phyloP scores from a whole-genome alignment of 2,797 vertebrate species.

The Chrysocyon brachyurus region DNA sequence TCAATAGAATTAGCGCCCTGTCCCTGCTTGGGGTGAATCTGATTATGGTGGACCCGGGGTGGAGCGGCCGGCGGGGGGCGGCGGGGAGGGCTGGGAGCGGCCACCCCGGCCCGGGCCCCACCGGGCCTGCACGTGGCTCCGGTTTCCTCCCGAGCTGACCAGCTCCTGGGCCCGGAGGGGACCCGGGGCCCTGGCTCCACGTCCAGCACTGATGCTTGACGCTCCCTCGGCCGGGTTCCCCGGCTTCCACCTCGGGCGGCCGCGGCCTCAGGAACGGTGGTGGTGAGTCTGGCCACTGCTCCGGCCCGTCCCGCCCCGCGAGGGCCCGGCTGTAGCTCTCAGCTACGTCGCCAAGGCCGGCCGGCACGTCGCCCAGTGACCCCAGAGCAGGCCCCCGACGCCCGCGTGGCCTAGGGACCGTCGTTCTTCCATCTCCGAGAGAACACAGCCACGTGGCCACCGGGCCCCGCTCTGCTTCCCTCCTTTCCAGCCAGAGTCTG shows the following conservation, averaged over 20 bases:
- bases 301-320: accelerated
- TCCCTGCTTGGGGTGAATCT: not conserved
- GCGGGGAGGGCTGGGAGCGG: not conserved
- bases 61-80: accelerated
- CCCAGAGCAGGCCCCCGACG: not conserved
- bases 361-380: not conserved
- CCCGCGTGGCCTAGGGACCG: not conserved
- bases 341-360: not conserved
- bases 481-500: not conserved
- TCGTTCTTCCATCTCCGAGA: not conserved
- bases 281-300: accelerated
- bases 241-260: not conserved
- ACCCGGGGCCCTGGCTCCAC: not conserved
- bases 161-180: not conserved
- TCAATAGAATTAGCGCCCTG: not conserved
- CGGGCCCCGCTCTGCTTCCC: accelerated
- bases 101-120: too few species aligned
- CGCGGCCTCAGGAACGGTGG: not conserved
- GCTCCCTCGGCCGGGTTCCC: not conserved
- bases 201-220: accelerated
- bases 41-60: not conserved
- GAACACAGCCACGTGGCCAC: accelerated
- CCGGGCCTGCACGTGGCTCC: not conserved
- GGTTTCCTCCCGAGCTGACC: not conserved
- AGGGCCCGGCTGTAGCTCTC: not conserved